These are phyloP conservation scores for Iphiclides podalirius DNA, from an alignment of 2,888 invertebrate species.

Conservation along the genomic window DNA sequence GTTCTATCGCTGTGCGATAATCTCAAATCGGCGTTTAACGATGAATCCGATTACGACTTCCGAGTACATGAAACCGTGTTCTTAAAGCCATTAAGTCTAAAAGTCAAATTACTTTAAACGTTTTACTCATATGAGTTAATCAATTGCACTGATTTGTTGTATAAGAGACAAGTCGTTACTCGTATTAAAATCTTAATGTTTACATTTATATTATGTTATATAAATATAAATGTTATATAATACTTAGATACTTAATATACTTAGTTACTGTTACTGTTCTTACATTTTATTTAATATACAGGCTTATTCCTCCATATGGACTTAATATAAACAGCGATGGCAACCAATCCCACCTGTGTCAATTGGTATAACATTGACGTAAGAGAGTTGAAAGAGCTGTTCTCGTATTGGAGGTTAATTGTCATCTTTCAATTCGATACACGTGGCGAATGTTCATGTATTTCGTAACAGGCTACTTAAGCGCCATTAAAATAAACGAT, in stretches of 20 bases:
- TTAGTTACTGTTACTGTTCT: too few species aligned
- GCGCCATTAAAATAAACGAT: too few species aligned
- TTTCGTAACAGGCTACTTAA: too few species aligned
- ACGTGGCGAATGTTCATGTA: constrained; percentile 1
- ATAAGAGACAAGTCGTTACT: too few species aligned
- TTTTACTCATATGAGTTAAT: not conserved
- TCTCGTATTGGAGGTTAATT: constrained; percentile 7
- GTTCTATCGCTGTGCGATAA: not conserved
- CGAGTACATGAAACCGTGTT: constrained; percentile 5
- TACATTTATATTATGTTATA: too few species aligned
- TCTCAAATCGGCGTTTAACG: not conserved
- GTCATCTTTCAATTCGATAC: not conserved
- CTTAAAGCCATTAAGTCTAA: not conserved
- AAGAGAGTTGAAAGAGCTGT: not conserved
- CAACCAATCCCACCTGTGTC: constrained; percentile 13
- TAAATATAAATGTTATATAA: too few species aligned
- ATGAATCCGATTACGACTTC: not conserved
- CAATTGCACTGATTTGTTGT: not conserved
- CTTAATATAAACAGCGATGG: not conserved
- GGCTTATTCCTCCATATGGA: not conserved
- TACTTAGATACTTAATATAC: too few species aligned
- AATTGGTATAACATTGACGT: constrained; percentile 22
- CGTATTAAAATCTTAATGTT: too few species aligned
- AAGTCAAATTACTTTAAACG: constrained; percentile 8
- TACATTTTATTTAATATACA: too few species aligned